A percentile compares a stretch with the other conserved stretches of the same genome.
These are phyloP conservation scores for Pristiophorus japonicus DNA, from an alignment of 2,113 vertebrate species.

Conservation along the genomic window DNA sequence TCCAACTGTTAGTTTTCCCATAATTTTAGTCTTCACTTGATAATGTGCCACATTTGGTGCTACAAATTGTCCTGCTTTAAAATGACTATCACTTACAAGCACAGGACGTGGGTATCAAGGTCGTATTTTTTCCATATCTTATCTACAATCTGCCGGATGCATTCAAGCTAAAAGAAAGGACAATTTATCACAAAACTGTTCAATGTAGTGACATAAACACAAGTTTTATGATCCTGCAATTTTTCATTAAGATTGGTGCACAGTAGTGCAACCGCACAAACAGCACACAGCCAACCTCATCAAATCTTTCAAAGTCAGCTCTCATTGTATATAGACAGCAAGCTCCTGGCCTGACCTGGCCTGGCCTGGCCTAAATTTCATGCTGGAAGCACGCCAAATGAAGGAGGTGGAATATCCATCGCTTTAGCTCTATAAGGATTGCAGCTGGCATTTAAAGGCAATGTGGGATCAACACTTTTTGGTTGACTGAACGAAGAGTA, in stretches of 20 bases:
- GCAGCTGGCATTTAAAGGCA: neutral
- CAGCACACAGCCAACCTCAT: neutral
- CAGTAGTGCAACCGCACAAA: neutral
- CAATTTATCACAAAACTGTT: neutral
- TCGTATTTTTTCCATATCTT: constrained; percentile 73
- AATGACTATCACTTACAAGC: constrained; percentile 65
- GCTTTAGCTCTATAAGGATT: neutral
- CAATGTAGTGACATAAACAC: neutral
- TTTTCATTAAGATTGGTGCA: neutral
- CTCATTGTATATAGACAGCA: neutral
- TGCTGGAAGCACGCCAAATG: neutral
- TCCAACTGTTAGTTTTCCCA: neutral
- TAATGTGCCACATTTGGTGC: neutral
- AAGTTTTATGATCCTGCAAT: neutral
- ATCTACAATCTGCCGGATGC: constrained; percentile 78
- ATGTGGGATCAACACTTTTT: neutral
- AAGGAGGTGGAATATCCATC: neutral
- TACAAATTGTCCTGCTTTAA: neutral
- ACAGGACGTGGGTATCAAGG: constrained; percentile 59
- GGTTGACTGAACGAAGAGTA: neutral
- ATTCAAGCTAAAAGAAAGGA: constrained; percentile 67
- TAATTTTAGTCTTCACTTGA: neutral
- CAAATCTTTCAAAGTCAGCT: neutral
- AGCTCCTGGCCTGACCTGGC: neutral
- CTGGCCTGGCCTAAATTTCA: neutral